These are phyloP conservation scores for Jaculus jaculus DNA, from an alignment of 2,113 vertebrate genomes.

Conservation along the genomic window DNA sequence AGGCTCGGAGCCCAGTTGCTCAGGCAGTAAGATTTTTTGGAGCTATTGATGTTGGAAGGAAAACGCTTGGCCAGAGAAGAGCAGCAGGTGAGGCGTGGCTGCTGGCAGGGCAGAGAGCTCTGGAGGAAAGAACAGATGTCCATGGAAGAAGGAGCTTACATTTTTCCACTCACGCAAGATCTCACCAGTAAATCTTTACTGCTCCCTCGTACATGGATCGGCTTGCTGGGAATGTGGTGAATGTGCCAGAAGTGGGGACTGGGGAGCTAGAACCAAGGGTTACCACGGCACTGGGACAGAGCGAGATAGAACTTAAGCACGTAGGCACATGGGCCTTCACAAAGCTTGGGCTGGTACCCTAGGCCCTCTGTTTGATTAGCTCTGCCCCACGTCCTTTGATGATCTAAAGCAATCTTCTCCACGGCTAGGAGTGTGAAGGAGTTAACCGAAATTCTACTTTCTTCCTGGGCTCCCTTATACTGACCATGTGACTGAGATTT, in stretches of 20 bases:
- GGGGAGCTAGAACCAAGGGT: background rate
- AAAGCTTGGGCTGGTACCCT: background rate
- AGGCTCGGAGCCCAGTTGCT: background rate
- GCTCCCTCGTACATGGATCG: background rate
- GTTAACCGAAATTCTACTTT: background rate
- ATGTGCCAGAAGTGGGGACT: background rate
- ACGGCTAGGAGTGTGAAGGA: background rate
- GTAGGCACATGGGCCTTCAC: rapidly evolving
- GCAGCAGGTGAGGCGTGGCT: background rate
- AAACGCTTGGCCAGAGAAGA: background rate
- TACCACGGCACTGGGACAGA: background rate
- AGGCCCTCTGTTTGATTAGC: background rate
- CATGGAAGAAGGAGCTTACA: background rate
- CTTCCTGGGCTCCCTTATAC: background rate
- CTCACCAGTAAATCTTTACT: background rate
- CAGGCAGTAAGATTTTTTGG: background rate
- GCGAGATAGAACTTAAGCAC: rapidly evolving
- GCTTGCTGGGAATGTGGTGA: background rate
- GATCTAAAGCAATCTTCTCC: background rate
- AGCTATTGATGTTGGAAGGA: background rate
- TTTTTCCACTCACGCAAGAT: background rate
- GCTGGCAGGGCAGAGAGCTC: background rate
- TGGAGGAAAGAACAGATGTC: conserved; percentile 28
- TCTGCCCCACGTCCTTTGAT: background rate
- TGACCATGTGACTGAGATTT: background rate